Evolutionary conservation across 2,797 vertebrate species (phyloP), one percentile per base, ranked within the genome.

Genomic region (Manis crassicaudata): DNA sequence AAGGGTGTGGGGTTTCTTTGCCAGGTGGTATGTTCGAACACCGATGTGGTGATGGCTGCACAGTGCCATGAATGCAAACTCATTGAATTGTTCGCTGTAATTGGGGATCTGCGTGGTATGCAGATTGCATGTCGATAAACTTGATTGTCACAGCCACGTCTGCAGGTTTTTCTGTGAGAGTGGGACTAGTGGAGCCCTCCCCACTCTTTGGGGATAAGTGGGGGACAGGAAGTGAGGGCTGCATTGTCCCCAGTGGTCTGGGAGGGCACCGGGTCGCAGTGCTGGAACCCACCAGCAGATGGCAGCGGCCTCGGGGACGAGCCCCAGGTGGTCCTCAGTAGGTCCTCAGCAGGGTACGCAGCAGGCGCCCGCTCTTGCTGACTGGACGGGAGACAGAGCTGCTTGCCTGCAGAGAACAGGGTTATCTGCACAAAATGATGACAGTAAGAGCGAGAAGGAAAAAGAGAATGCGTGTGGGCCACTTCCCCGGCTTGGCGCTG

Each of bases 231-330:
- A 21, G 25, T 62, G 35, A 63, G 67, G 12, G 4, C 29, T 5
- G 35, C 21, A 40, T 9, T 0, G 17, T n/a, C 13, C 6, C 2
- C 3, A 17, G n/a, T 0, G 32, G 56, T 1, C 35, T 1, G 29
- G 32, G 50, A 14, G 9, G 16, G 8, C 11, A 11, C 62, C 5
- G 32, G 29, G 35, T 4, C 11, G 77, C 90, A 94, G 89, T 94
- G 70, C 86, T 12, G 2, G 2, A 2, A 14, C 32, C 7, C 0
- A 18, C 93, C 97, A 96, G 97, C 62, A 97, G 97, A 56, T 95
- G 96, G 96, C 96, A 80, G 70, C 35, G 37, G 20, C 18, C 87
- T 77, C 63, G 5, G 95, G 1, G 1, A 23, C 68, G n/a, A 21
- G 7, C 35, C 16, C 35, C 29, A 13, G 80, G 56, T 40, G 75